phyloP scores from a whole-genome alignment of 2,888 invertebrate genomes.

The Chloromyia formosa region DNA sequence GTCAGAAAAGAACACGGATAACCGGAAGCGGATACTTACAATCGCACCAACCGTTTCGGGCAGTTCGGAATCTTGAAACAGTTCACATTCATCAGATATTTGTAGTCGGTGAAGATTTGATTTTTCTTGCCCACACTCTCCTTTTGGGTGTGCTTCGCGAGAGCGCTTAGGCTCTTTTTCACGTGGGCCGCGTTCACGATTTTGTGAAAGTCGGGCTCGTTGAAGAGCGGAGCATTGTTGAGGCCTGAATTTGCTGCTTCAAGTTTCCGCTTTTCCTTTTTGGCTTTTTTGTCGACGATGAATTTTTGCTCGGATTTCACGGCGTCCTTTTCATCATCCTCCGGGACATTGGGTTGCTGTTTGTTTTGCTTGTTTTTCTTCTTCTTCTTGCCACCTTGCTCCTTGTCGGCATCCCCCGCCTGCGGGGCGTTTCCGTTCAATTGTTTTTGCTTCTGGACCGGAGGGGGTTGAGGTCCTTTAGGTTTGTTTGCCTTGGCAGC shows the following conservation, averaged over 20 bases:
- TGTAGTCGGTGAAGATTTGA: conserved; percentile 59
- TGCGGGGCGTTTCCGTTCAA: background rate
- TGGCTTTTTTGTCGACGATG: background rate
- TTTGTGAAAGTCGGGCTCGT: background rate
- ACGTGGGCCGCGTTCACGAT: conserved; percentile 51
- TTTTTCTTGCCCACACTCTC: conserved; percentile 56
- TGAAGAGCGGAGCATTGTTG: background rate
- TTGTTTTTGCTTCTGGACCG: background rate
- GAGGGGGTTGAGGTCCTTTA: background rate
- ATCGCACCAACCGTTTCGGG: conserved; percentile 69
- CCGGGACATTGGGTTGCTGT: background rate
- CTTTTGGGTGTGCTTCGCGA: conserved; percentile 54
- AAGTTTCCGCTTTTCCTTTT: background rate
- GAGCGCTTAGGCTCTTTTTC: conserved; percentile 55
- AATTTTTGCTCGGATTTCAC: background rate
- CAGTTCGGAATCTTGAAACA: conserved; percentile 73
- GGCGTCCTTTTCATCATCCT: background rate
- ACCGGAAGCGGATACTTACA: conserved; percentile 65
- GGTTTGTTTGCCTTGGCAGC: background rate
- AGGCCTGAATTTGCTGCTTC: background rate
- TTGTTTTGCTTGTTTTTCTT: background rate
- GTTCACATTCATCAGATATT: conserved; percentile 56
- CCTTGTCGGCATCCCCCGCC: background rate
- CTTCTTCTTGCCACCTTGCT: background rate
- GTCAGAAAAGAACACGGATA: background rate